These are phyloP conservation scores for Anodontia alba DNA, from an alignment of 2,888 invertebrate species.

Conservation along the genomic window DNA sequence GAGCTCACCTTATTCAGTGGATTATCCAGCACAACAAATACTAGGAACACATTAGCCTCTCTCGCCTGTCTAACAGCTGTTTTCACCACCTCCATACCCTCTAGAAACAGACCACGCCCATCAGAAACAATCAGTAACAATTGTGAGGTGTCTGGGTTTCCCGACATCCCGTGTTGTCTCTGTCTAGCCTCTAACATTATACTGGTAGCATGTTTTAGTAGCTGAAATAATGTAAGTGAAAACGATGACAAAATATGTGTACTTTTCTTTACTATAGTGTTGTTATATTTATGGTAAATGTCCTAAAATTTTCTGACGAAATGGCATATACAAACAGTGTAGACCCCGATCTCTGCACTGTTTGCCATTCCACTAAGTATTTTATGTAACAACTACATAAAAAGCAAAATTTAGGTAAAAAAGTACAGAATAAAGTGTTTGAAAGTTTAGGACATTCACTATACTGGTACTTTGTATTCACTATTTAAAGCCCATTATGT, in stretches of 20 bases:
- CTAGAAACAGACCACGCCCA: constrained; percentile 95
- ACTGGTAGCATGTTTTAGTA: constrained; percentile 92
- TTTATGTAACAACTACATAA: no score
- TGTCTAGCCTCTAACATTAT: constrained; percentile 85
- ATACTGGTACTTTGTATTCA: no score
- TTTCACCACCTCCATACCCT: constrained; percentile 91
- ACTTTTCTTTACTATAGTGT: no score
- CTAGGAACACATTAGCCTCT: constrained; percentile 94
- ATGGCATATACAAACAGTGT: no score
- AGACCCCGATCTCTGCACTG: no score
- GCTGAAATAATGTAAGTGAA: constrained; percentile 71
- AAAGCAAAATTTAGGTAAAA: no score
- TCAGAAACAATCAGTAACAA: constrained; percentile 97
- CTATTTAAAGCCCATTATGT: no score
- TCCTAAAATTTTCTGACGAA: no score
- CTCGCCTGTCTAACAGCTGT: constrained; percentile 93
- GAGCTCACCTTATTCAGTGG: constrained; percentile 93
- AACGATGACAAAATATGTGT: neutral
- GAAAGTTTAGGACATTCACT: no score
- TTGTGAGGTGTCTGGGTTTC: constrained; percentile 87
- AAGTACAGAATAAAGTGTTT: no score
- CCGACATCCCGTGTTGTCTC: constrained; percentile 66
- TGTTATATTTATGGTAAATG: no score
- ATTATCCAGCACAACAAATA: constrained; percentile 98
- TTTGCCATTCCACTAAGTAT: no score